phyloP scores from a whole-genome alignment of 64 coral and sea anemone genomes.

The Dendrophyllia cribrosa region DNA sequence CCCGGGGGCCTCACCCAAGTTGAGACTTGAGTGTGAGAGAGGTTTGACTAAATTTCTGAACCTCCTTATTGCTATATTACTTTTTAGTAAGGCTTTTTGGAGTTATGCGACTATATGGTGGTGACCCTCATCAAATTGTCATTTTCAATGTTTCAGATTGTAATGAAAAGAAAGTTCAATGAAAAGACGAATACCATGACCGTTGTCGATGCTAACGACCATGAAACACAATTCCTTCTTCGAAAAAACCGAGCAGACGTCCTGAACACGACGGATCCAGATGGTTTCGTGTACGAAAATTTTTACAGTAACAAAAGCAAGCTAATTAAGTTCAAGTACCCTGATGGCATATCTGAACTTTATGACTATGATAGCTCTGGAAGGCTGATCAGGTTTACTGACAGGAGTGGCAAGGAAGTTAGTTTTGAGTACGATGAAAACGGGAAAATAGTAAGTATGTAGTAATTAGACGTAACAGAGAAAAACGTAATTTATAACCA shows the following conservation, averaged over 20 bases:
- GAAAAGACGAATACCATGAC: constrained; percentile 36
- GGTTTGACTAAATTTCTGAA: too few relatives aligned
- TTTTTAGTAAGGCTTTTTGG: too few relatives aligned
- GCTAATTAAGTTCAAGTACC: constrained; percentile 58
- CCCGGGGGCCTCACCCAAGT: too few relatives aligned
- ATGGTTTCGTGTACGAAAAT: constrained; percentile 65
- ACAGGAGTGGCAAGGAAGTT: constrained; percentile 45
- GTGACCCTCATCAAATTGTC: too few relatives aligned
- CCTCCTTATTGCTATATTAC: too few relatives aligned
- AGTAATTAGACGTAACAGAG: too few relatives aligned
- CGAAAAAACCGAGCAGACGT: constrained; percentile 10
- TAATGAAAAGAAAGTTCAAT: constrained; percentile 63
- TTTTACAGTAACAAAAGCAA: constrained; percentile 41
- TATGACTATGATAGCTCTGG: constrained; percentile 50
- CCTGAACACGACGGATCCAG: constrained; percentile 74
- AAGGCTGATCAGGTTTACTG: constrained; percentile 45
- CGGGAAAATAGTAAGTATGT: constrained; percentile 56
- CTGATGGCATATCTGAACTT: constrained; percentile 55
- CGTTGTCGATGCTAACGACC: constrained; percentile 61
- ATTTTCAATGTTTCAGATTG: constrained; percentile 29
- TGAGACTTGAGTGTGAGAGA: too few relatives aligned
- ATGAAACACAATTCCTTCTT: constrained; percentile 56
- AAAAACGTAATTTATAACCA: too few relatives aligned
- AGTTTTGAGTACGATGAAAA: constrained; percentile 60
- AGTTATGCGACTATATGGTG: too few relatives aligned